Percentiles rank a stretch among this genome's conserved stretches.
phyloP scores from a whole-genome alignment of 2,888 invertebrate genomes.

The Meteorus colon region DNA sequence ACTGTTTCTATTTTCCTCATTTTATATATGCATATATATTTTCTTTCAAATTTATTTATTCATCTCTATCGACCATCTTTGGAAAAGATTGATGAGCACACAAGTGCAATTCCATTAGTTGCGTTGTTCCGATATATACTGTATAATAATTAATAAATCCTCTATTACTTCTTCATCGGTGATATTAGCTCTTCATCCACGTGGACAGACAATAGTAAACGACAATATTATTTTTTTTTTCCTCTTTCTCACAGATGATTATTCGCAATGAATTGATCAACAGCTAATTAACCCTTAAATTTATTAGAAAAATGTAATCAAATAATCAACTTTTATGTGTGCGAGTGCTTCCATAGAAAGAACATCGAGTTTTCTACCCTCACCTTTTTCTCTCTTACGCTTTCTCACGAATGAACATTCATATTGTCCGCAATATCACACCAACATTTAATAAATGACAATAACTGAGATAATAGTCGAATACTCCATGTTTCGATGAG shows the following conservation, averaged over 20 bases:
- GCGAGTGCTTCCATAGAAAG: not conserved
- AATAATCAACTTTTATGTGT: not conserved
- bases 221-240: not conserved
- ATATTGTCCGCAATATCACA: not conserved
- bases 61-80: constrained; percentile 22
- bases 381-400: not conserved
- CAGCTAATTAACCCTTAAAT: constrained; percentile 17
- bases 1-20: constrained; percentile 13
- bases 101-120: constrained; percentile 41
- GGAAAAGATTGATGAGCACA: constrained; percentile 29
- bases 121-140: constrained; percentile 27
- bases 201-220: constrained; percentile 2
- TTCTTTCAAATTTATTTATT: constrained; percentile 7
- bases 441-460: not conserved
- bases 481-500: not conserved
- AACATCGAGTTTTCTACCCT: not conserved
- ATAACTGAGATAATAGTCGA: not conserved
- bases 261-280: constrained; percentile 16
- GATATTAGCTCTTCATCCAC: not conserved
- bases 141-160: constrained; percentile 42
- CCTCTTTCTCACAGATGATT: not conserved
- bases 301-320: constrained; percentile 6
- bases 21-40: constrained; percentile 3
- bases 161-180: not conserved
- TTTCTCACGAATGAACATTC: not conserved